Conservation (phyloP, 1,140 invertebrate genomes). For the Drosophila pachea region DNA sequence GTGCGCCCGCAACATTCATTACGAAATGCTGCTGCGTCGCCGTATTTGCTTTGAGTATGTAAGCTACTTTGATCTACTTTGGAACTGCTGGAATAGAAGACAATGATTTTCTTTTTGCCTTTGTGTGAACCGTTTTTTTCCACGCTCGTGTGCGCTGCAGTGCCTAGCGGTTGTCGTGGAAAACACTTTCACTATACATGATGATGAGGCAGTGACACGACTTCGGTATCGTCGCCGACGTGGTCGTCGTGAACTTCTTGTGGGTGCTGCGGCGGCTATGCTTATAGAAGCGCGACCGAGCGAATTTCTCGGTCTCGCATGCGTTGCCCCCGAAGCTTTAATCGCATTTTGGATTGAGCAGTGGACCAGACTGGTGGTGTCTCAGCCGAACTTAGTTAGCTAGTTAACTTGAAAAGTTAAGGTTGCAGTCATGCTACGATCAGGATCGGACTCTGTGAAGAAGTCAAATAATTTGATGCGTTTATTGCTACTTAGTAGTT, state of each 20-base stretch:
- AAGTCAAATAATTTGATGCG: slow-evolving; percentile 22
- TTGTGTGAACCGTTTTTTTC: slow-evolving; percentile 39
- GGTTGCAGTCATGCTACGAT: slow-evolving; percentile 26
- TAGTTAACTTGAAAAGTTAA: neutral
- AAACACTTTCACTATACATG: slow-evolving; percentile 76
- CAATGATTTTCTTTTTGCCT: slow-evolving; percentile 67
- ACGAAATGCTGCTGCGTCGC: slow-evolving; percentile 50
- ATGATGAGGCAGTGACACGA: slow-evolving; percentile 74
- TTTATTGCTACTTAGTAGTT: slow-evolving; percentile 37
- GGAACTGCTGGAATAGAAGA: slow-evolving; percentile 48
- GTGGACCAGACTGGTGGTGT: slow-evolving; percentile 50
- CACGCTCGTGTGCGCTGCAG: slow-evolving; percentile 65
- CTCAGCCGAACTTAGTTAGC: slow-evolving; percentile 2
- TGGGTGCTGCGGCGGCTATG: slow-evolving; percentile 38
- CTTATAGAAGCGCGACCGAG: slow-evolving; percentile 70
- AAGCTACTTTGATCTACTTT: slow-evolving; percentile 65
- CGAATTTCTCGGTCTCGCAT: slow-evolving; percentile 63
- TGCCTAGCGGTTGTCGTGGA: slow-evolving; percentile 63
- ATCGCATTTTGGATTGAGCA: slow-evolving; percentile 57
- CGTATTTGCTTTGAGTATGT: slow-evolving; percentile 56
- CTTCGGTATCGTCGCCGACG: slow-evolving; percentile 29
- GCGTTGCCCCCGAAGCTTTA: slow-evolving; percentile 46
- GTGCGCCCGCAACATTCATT: slow-evolving; percentile 52
- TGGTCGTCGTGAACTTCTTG: slow-evolving; percentile 50
- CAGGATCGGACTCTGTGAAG: slow-evolving; percentile 25